Base-by-base conservation (phyloP, 1,140 invertebrate species). In the Colletes latitarsis region DNA sequence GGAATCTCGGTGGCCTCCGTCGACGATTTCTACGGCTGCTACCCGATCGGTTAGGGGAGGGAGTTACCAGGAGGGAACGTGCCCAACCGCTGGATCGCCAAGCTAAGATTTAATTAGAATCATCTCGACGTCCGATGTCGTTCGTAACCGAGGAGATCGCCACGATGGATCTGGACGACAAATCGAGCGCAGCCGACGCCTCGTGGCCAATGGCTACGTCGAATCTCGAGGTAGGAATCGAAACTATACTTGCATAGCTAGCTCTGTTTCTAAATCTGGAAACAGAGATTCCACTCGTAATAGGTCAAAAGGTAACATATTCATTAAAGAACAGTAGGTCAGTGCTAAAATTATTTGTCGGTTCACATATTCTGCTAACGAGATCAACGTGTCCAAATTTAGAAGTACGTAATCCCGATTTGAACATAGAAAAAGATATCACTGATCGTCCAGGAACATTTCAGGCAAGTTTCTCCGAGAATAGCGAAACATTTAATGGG, bases 1-100 rank as follows among this genome's bases (percentile, higher is more conserved):
- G 58, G 49, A 70, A 83, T 84, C 82, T 21, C 53, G 53, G 21
- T 17, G 58, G 46, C 46, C 53, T 49, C 52, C 21, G 17, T 55
- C 21, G 10, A 39, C 64, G 12, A 30, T 12, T 14, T 19, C 15
- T 17, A n/a, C 21, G 57, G 6, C 15, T 19, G 41, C 30, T 66
- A 21, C 60, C 14, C 52, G 12, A 66, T 17, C 19, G 41, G 15
- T 39, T 57, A 57, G 15, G 19, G 21, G n/a, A 49, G n/a, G 17
- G 53, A 14, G 1, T 0, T 10, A 14, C 19, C 55, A 43, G 30
- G 58, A 4, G 6, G 30, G 5, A 17, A 4, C 10, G 52, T 14
- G 52, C 5, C 5, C 52, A 9, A 39, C 15, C 41, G 64, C 30
- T 39, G 60, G 46, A 66, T 41, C 30, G 12, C 12, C 12, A 17